Conservation (phyloP, 2,888 invertebrate species). For the Lepidocyrtinus sp. region DNA sequence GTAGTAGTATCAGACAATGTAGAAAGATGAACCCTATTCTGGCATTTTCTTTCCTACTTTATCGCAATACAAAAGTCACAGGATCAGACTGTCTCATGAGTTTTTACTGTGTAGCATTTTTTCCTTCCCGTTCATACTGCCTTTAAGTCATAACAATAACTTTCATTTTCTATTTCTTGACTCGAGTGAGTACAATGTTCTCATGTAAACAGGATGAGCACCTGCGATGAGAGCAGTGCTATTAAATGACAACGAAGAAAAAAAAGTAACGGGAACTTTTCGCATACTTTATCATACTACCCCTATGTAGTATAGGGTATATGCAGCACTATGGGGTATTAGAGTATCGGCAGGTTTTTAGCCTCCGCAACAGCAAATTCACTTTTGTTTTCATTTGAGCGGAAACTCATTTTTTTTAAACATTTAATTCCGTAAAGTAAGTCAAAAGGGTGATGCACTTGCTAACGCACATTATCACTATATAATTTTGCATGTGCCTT, state of each 20-base stretch:
- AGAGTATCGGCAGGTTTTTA: neutral
- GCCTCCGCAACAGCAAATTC: conserved; percentile 28
- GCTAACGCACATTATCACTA: conserved; percentile 17
- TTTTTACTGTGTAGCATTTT: neutral
- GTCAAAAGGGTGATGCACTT: conserved; percentile 58
- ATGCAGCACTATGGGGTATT: neutral
- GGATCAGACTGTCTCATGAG: neutral
- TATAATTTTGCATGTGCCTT: conserved; percentile 33
- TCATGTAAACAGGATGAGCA: conserved; percentile 54
- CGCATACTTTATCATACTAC: conserved; percentile 13
- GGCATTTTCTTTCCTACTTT: conserved; percentile 7
- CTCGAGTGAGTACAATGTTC: conserved; percentile 27
- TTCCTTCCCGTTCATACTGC: neutral
- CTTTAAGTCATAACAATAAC: conserved; percentile 29
- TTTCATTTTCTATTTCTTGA: conserved; percentile 46
- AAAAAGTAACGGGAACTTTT: conserved; percentile 43
- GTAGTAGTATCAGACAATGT: conserved; percentile 8
- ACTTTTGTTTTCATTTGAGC: conserved; percentile 54
- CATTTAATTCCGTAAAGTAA: conserved; percentile 42
- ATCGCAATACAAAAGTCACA: neutral
- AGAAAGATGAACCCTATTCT: neutral
- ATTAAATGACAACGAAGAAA: conserved; percentile 14
- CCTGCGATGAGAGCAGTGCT: neutral
- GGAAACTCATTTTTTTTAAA: conserved; percentile 45
- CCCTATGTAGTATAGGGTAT: neutral